phyloP scores from a whole-genome alignment of 2,797 vertebrate genomes.

The Ataeniobius toweri region DNA sequence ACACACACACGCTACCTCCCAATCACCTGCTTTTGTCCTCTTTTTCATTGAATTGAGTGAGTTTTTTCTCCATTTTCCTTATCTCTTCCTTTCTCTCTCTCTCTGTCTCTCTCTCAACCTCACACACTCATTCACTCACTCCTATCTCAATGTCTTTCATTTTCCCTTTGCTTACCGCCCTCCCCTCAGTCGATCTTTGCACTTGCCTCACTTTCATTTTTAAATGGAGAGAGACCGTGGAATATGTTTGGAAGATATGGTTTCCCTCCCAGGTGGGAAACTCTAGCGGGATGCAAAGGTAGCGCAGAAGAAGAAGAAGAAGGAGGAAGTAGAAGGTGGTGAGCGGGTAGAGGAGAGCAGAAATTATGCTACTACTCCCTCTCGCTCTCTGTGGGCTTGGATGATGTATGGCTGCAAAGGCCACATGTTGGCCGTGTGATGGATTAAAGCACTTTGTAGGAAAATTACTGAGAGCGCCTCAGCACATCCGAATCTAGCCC shows the following conservation, averaged over 20 bases:
- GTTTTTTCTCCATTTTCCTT: constrained; percentile 77
- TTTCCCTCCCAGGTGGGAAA: constrained; percentile 68
- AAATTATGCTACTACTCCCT: constrained; percentile 81
- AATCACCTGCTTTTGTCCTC: constrained; percentile 70
- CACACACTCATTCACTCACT: constrained; percentile 66
- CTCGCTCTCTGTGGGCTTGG: constrained; percentile 69
- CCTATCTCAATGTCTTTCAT: constrained; percentile 78
- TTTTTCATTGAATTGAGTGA: constrained; percentile 74
- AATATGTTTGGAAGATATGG: constrained; percentile 59
- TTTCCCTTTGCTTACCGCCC: constrained; percentile 63
- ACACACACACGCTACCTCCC: constrained; percentile 44
- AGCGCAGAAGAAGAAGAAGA: constrained; percentile 18
- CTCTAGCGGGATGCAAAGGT: constrained; percentile 52
- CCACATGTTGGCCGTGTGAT: constrained; percentile 98
- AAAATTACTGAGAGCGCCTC: constrained; percentile 99
- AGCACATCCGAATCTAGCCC: constrained; percentile 94
- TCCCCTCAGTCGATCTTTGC: constrained; percentile 38
- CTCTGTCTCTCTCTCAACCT: constrained; percentile 52
- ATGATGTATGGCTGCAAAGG: constrained; percentile 99
- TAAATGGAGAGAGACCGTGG: constrained; percentile 67
- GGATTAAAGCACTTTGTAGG: constrained; percentile 99
- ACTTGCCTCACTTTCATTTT: constrained; percentile 71
- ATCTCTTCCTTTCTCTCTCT: constrained; percentile 73
- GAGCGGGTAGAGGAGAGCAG: constrained; percentile 58
- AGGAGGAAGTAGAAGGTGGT: constrained; percentile 24